These are phyloP conservation scores for Brachyistius frenatus DNA, from an alignment of 2,113 vertebrate genomes.

Conservation along the genomic window DNA sequence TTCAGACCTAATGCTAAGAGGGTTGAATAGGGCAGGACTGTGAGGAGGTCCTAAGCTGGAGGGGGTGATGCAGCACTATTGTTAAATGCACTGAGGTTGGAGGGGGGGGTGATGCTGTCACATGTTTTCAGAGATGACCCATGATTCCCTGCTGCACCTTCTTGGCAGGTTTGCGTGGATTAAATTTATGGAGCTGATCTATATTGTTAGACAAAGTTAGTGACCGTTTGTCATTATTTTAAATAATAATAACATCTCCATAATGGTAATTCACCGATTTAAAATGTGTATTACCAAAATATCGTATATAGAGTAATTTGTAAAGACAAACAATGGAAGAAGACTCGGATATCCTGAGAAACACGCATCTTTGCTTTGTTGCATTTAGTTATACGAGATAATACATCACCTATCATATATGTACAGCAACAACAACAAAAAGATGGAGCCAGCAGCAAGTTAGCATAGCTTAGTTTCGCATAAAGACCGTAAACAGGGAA, in stretches of 20 bases:
- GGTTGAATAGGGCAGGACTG: slow-evolving; percentile 65
- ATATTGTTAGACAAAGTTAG: too few relatives aligned
- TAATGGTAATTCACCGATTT: too few relatives aligned
- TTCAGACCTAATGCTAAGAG: slow-evolving; percentile 49
- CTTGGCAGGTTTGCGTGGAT: slow-evolving; percentile 8
- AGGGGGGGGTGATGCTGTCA: slow-evolving; percentile 22
- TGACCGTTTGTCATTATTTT: background rate
- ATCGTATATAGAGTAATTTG: too few relatives aligned
- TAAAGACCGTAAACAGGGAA: background rate
- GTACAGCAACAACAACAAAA: too few relatives aligned
- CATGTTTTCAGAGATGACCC: slow-evolving; percentile 60
- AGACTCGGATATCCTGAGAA: too few relatives aligned
- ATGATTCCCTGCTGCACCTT: slow-evolving; percentile 54
- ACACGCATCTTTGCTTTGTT: too few relatives aligned
- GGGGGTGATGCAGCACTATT: slow-evolving; percentile 58
- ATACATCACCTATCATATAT: background rate
- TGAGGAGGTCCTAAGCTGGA: slow-evolving; percentile 47
- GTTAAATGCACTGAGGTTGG: slow-evolving; percentile 33
- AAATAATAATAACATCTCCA: background rate
- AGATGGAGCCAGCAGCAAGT: background rate
- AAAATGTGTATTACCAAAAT: too few relatives aligned
- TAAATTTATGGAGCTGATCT: too few relatives aligned
- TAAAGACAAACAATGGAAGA: too few relatives aligned
- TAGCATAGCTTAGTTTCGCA: slow-evolving; percentile 12
- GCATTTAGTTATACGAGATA: background rate